Evolutionary conservation across 2,113 vertebrate species (phyloP).

Genomic region (Coryphaenoides rupestris): DNA sequence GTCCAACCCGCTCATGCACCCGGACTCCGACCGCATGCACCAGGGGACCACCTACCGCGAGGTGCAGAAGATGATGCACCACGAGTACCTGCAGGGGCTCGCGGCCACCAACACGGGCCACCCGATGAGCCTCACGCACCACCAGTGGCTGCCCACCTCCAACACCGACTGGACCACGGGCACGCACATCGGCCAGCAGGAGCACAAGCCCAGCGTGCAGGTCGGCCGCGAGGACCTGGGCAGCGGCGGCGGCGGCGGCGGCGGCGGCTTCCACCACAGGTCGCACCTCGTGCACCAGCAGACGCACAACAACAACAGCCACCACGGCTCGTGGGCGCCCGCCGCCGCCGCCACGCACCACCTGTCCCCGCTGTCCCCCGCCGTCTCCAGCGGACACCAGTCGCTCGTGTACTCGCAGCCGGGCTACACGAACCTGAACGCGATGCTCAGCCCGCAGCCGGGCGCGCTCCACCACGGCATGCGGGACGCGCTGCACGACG

Average conservation of each 20-base stretch:
- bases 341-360: constrained; percentile 81
- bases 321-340: constrained; percentile 87
- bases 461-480: constrained; percentile 81
- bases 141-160: constrained; percentile 91
- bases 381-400: constrained; percentile 86
- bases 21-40: constrained; percentile 90
- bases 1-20: constrained; percentile 89
- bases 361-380: constrained; percentile 88
- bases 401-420: constrained; percentile 88
- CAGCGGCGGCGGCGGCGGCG: constrained; percentile 76
- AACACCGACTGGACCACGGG: constrained; percentile 86
- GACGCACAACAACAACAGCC: constrained; percentile 66
- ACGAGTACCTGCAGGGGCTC: constrained; percentile 91
- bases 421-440: constrained; percentile 86
- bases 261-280: constrained; percentile 84
- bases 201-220: constrained; percentile 83
- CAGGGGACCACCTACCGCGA: constrained; percentile 94
- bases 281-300: constrained; percentile 89
- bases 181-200: constrained; percentile 81
- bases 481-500: constrained; percentile 86
- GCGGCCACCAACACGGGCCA: constrained; percentile 90
- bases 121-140: constrained; percentile 90
- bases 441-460: constrained; percentile 85
- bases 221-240: constrained; percentile 82
- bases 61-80: constrained; percentile 99